These are phyloP conservation scores for Lindbergichthys nudifrons DNA, from an alignment of 2,797 vertebrate species.

Conservation along the genomic window DNA sequence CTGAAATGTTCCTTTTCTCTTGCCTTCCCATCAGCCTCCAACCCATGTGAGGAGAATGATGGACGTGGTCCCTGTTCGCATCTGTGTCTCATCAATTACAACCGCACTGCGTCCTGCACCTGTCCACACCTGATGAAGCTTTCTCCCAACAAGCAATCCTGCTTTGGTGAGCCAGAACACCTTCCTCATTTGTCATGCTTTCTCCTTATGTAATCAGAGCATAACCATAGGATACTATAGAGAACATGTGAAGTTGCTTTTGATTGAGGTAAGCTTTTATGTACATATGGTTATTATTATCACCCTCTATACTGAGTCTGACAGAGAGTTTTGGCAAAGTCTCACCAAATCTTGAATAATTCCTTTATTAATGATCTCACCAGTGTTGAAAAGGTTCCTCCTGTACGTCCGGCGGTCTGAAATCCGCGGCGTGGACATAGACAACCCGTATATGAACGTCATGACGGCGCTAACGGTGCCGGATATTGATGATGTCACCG, in stretches of 20 bases:
- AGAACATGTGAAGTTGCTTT: constrained; percentile 23
- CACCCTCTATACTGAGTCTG: constrained; percentile 10
- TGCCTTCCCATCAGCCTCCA: constrained; percentile 84
- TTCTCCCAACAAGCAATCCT: constrained; percentile 91
- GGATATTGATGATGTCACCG: constrained; percentile 96
- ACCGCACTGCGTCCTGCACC: constrained; percentile 91
- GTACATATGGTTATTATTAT: constrained; percentile 11
- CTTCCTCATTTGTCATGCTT: constrained; percentile 24
- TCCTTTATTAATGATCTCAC: constrained; percentile 32
- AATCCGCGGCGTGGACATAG: constrained; percentile 97
- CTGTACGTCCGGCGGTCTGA: constrained; percentile 95
- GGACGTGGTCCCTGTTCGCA: constrained; percentile 96
- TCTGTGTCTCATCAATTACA: constrained; percentile 97
- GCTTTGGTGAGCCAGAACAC: constrained; percentile 88
- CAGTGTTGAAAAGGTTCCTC: constrained; percentile 95
- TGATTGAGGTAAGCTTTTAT: constrained; percentile 23
- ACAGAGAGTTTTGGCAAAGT: background rate
- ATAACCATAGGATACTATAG: constrained; percentile 3
- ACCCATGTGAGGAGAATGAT: constrained; percentile 91
- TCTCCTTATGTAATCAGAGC: constrained; percentile 4
- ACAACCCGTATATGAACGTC: constrained; percentile 97
- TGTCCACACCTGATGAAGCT: constrained; percentile 99
- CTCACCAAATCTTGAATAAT: background rate
- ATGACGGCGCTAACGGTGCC: constrained; percentile 98
- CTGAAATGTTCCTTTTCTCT: background rate